phyloP scores from a whole-genome alignment of 2,888 invertebrate genomes.

The Oligia strigilis region DNA sequence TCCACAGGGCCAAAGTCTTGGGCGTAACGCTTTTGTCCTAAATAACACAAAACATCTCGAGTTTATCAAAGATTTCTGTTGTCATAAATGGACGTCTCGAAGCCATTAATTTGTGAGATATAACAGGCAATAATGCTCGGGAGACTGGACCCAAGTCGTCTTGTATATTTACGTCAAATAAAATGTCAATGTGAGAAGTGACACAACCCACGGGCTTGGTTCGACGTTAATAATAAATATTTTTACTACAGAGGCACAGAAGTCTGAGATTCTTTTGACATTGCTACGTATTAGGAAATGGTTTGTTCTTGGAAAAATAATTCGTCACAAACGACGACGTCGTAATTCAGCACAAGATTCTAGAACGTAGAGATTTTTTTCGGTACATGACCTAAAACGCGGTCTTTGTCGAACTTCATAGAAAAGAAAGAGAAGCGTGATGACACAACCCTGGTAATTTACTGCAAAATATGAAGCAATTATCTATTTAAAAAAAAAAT shows the following conservation, averaged over 20 bases:
- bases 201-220: neutral
- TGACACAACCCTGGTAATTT: too few relatives aligned
- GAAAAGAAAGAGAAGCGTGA: too few relatives aligned
- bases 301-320: neutral
- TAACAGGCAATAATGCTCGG: conserved; percentile 15
- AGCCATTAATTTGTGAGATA: conserved; percentile 32
- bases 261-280: neutral
- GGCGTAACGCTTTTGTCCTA: neutral
- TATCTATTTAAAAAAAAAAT: too few relatives aligned
- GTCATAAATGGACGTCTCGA: neutral
- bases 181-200: conserved; percentile 18
- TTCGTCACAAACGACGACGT: too few relatives aligned
- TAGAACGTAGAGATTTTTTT: too few relatives aligned
- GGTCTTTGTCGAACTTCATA: too few relatives aligned
- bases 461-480: too few relatives aligned
- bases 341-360: neutral
- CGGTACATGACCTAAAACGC: too few relatives aligned
- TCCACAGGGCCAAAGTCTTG: neutral
- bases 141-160: conserved; percentile 20
- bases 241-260: neutral
- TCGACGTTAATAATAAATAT: neutral
- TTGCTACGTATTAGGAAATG: neutral
- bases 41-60: neutral
- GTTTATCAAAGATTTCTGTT: conserved; percentile 5
- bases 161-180: conserved; percentile 25